Evolutionary conservation across 2,888 invertebrate species (phyloP), one percentile per base, ranked within the genome.

Genomic region (Sympetrum striolatum): DNA sequence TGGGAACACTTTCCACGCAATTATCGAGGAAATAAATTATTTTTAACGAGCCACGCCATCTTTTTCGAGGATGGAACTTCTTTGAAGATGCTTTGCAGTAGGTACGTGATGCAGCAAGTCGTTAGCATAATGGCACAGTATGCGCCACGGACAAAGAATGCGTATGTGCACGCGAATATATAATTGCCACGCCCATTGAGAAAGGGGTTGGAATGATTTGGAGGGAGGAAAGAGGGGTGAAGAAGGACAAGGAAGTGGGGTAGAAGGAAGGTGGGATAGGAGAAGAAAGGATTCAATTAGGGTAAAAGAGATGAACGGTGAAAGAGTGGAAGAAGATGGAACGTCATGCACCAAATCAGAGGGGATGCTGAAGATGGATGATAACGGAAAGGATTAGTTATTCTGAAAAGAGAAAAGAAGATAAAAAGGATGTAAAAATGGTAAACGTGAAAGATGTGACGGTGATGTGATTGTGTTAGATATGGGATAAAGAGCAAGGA

Each of bases 131-230:
- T 73, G 73, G 73, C 25, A 73, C 25, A 25, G 73, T 31, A 73
- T 73, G 73, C 73, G 58, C 18, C 39, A 14, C n/a, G n/a, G 81
- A 25, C 31, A 14, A 25, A 31, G 12, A 48, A 8, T 35, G 31
- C 86, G 86, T 60, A 58, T 60, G 86, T 60, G 86, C 53, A 58
- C 18, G 58, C 53, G 86, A 86, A 86, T 86, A 86, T 60, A 37
- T 86, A 60, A 86, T 86, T 86, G 86, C 18, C 22, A 37, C 86
- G 22, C 86, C 64, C 60, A 86, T 64, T 86, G 86, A 39, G 37
- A 31, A 60, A 53, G 60, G 35, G 39, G 81, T 44, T 10, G 81
- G 4, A 25, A 48, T 22, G 18, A n/a, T 80, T 44, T 22, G 18
- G 44, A 22, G 18, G 80, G 18, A 5, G 35, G 14, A 15, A 15